phyloP scores from a whole-genome alignment of 2,113 vertebrate species.

The Lepus europaeus region DNA sequence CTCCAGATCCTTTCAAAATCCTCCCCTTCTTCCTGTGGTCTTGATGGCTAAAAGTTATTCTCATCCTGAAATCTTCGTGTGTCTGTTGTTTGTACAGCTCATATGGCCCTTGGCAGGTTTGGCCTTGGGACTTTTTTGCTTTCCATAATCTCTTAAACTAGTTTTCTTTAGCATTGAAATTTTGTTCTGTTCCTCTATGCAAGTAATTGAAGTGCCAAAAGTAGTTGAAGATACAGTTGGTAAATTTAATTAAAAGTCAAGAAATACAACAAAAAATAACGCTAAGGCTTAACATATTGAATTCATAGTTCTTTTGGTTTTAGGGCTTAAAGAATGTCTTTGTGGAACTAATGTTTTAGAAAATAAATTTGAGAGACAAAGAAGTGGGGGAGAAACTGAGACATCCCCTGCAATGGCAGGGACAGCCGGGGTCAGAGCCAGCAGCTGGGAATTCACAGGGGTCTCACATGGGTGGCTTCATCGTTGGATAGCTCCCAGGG shows the following conservation, averaged over 20 bases:
- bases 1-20: background rate
- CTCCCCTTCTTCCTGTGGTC: background rate
- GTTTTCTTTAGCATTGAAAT: conserved; percentile 11
- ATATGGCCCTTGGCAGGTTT: background rate
- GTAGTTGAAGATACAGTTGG: background rate
- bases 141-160: background rate
- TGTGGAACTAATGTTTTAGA: too few species aligned
- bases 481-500: too few species aligned
- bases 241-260: conserved; percentile 21
- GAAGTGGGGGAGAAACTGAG: too few species aligned
- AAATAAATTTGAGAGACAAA: too few species aligned
- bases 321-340: background rate
- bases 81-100: background rate
- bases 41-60: background rate
- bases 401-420: too few species aligned
- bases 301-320: background rate
- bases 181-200: background rate
- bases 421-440: too few species aligned
- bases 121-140: background rate
- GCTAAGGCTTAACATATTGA: background rate
- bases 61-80: background rate
- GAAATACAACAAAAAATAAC: background rate
- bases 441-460: too few species aligned
- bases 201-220: background rate
- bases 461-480: too few species aligned